These are phyloP conservation scores for Aplysina aerophoba DNA, from an alignment of 37 sponge, comb jelly and placozoan genomes.

Conservation along the genomic window DNA sequence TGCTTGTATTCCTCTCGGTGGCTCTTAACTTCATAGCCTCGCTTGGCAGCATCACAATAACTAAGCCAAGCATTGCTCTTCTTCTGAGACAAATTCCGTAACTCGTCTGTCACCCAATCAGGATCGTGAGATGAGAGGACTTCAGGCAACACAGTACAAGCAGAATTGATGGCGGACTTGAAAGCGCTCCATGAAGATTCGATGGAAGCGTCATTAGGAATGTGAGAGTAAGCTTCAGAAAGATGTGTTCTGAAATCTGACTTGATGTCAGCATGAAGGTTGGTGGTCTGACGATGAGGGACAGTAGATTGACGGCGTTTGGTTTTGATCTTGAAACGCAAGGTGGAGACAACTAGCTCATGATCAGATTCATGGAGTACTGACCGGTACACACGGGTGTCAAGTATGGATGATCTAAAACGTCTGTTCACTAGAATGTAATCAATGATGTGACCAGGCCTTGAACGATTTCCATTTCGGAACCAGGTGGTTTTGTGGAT, in stretches of 20 bases:
- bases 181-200: not conserved
- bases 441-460: conserved; percentile 30
- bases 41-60: not conserved
- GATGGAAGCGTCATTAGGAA: not conserved
- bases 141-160: not conserved
- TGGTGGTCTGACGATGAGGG: not conserved
- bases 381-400: conserved; percentile 28
- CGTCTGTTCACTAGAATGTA: conserved; percentile 21
- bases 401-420: not conserved
- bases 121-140: not conserved
- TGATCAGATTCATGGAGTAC: conserved; percentile 6
- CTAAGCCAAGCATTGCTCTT: not conserved
- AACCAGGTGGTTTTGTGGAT: conserved; percentile 1
- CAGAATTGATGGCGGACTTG: too few relatives aligned
- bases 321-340: not conserved
- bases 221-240: not conserved
- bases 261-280: not conserved
- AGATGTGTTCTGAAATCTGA: not conserved
- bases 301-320: not conserved
- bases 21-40: not conserved
- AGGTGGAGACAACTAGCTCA: not conserved
- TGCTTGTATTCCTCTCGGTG: conserved; percentile 2
- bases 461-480: not conserved
- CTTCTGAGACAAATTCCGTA: conserved; percentile 4
- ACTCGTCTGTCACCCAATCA: conserved; percentile 9